Evolutionary conservation across 2,888 invertebrate genomes (phyloP), one percentile per base, ranked within the genome.

Genomic region (Coenonympha arcania): DNA sequence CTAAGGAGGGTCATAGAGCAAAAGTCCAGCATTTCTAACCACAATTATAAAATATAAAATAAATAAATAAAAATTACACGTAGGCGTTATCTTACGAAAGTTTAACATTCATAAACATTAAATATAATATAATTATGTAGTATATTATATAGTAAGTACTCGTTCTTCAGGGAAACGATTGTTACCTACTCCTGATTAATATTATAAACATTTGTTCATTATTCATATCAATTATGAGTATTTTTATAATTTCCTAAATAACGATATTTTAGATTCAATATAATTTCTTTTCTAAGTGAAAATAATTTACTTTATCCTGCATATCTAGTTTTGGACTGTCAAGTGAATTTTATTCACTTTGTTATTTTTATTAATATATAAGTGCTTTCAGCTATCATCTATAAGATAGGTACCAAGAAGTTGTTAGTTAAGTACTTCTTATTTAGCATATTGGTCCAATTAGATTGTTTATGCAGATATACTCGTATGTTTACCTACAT

Each of bases 11-110:
- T 72, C 51, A 57, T 61, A 49, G 76, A 80, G 78, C 60, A 78
- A 80, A 82, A 81, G 82, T 79, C 73, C 82, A 82, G 82, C 82
- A 81, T 66, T 26, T 42, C 26, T 16, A 44, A 11, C 26, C 26
- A 60, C 56, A 60, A 62, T 61, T 62, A 65, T 59, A 70, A 69
- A 68, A 64, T 69, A 42, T 66, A 58, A 65, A 73, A 73, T 61
- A 71, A 70, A 74, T 19, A 20, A 11, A 73, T 68, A 30, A 26
- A 5, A 30, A 13, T 8, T 70, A 71, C 59, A 64, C 58, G 52
- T 59, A 13, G 5, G 16, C 52, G 42, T 46, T 44, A 55, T 42
- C 34, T 47, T 55, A 54, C 46, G 57, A 45, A 52, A 56, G 48
- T 52, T 61, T 60, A 57, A n/a, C n/a, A n/a, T n/a, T n/a, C n/a